Conservation (phyloP, 2,888 invertebrate genomes). For the Mimachlamys varia region DNA sequence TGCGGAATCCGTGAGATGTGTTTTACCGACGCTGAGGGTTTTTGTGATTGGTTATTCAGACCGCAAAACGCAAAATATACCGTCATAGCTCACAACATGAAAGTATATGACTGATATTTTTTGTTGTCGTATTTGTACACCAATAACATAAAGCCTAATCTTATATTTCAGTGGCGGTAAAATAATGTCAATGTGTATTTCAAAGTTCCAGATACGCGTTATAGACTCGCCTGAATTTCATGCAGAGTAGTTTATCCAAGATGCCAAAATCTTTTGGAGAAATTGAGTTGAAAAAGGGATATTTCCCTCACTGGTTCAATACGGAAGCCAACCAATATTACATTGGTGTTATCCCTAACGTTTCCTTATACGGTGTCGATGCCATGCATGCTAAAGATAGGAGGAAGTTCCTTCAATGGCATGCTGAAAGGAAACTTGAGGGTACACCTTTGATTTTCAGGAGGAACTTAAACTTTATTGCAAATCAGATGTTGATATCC, state of each 20-base stretch:
- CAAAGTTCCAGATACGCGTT: neutral
- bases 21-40: neutral
- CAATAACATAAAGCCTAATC: neutral
- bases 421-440: neutral
- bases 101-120: neutral
- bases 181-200: neutral
- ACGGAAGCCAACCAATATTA: conserved; percentile 18
- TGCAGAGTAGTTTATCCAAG: neutral
- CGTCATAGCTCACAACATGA: neutral
- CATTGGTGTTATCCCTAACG: neutral
- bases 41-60: neutral
- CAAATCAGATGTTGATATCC: conserved; percentile 37
- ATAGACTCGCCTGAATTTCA: neutral
- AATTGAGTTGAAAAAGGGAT: neutral
- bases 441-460: conserved; percentile 36
- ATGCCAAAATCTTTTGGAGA: neutral
- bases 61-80: neutral
- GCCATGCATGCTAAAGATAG: neutral
- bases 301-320: conserved; percentile 7
- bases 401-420: conserved; percentile 40
- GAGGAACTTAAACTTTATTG: conserved; percentile 5
- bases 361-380: no score
- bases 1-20: neutral
- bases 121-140: neutral
- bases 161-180: neutral